These are phyloP conservation scores for Amphiura filiformis DNA, from an alignment of 35 echinoderm and acorn worm species.

Conservation along the genomic window DNA sequence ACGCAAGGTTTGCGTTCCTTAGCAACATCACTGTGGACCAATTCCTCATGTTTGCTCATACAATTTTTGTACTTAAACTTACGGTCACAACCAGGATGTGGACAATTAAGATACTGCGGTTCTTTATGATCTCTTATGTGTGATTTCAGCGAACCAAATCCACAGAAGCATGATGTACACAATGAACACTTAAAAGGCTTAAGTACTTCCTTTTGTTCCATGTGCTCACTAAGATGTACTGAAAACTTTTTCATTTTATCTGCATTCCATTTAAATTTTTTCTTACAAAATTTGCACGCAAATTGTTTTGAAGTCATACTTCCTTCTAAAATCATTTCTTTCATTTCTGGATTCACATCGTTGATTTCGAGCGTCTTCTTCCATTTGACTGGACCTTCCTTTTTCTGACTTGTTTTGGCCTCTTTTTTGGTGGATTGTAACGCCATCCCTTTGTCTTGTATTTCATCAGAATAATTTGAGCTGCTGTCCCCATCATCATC, in stretches of 20 bases:
- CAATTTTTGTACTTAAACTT: not conserved
- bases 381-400: not conserved
- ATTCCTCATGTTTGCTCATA: not conserved
- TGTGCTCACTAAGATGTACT: not conserved
- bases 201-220: not conserved
- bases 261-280: not conserved
- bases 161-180: not conserved
- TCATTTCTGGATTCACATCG: not conserved
- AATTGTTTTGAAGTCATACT: not conserved
- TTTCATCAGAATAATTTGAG: not conserved
- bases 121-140: not conserved
- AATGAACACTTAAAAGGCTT: not conserved
- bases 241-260: not conserved
- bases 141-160: not conserved
- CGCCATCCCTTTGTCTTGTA: not conserved
- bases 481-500: too few relatives aligned
- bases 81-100: not conserved
- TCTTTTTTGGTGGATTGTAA: not conserved
- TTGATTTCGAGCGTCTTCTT: not conserved
- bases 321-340: not conserved
- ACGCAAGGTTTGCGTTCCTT: not conserved
- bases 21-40: not conserved
- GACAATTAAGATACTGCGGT: not conserved
- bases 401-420: too few relatives aligned
- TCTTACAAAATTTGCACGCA: not conserved